Conservation (phyloP, 2,888 invertebrate genomes). For the Hirtodrosophila histrioides region DNA sequence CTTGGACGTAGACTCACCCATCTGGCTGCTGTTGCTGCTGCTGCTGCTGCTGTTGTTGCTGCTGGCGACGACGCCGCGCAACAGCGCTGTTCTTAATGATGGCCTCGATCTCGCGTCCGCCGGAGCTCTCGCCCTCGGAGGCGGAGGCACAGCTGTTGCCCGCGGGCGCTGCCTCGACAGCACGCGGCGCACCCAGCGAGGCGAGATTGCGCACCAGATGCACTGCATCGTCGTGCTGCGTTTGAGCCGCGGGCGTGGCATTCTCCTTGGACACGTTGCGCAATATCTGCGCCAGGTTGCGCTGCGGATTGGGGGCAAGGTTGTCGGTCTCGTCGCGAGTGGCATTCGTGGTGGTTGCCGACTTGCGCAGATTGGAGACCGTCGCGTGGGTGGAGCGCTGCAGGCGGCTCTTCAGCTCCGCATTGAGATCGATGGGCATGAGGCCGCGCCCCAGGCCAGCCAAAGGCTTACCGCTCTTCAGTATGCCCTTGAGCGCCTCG, state of each 20-base stretch:
- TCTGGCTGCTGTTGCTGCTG: slow-evolving; percentile 70
- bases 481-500: slow-evolving; percentile 76
- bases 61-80: slow-evolving; percentile 84
- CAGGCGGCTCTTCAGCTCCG: slow-evolving; percentile 83
- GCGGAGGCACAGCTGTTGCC: slow-evolving; percentile 75
- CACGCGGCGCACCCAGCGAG: slow-evolving; percentile 74
- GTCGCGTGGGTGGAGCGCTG: slow-evolving; percentile 83
- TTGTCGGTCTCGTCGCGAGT: slow-evolving; percentile 65
- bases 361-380: slow-evolving; percentile 82
- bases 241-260: slow-evolving; percentile 34
- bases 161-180: slow-evolving; percentile 1
- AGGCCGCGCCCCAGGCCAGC: slow-evolving; percentile 79
- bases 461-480: slow-evolving; percentile 79
- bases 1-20: slow-evolving; percentile 84
- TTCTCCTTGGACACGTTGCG: slow-evolving; percentile 82
- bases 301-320: slow-evolving; percentile 46
- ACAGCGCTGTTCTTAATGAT: slow-evolving; percentile 85
- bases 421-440: slow-evolving; percentile 83
- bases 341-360: slow-evolving; percentile 78
- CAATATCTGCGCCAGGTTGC: slow-evolving; percentile 81
- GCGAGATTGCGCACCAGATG: slow-evolving; percentile 82
- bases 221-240: slow-evolving; percentile 82
- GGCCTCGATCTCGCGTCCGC: slow-evolving; percentile 85
- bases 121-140: slow-evolving; percentile 85
- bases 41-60: slow-evolving; percentile 67